Percentiles rank a stretch among this genome's conserved stretches.
Evolutionary conservation across 2,888 invertebrate genomes (phyloP).

Genomic region (Tenthredo livida): DNA sequence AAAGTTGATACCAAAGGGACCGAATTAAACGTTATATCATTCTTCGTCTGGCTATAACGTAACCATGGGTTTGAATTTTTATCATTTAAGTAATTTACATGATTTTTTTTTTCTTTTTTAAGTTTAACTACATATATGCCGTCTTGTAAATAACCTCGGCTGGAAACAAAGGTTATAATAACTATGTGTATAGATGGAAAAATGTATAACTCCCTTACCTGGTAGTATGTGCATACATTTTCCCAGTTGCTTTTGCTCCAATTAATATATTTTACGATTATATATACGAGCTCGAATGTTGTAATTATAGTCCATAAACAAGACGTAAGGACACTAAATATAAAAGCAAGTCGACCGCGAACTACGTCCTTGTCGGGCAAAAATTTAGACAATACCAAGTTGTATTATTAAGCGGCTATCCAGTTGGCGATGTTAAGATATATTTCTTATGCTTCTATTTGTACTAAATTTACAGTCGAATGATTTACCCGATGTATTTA

Average conservation of each 20-base stretch:
- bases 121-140: no score
- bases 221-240: no score
- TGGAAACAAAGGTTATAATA: constrained; percentile 11
- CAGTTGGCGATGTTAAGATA: not conserved
- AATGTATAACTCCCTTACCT: not conserved
- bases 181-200: not conserved
- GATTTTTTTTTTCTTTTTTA: no score
- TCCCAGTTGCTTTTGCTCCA: constrained; percentile 32
- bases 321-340: constrained; percentile 22
- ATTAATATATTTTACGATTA: constrained; percentile 45
- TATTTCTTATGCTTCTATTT: not conserved
- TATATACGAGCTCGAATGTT: not conserved
- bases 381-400: constrained; percentile 13
- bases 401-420: not conserved
- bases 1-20: not conserved
- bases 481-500: not conserved
- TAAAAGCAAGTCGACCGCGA: constrained; percentile 14
- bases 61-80: not conserved
- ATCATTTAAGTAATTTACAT: not conserved
- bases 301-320: constrained; percentile 43
- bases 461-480: not conserved
- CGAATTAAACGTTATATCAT: not conserved
- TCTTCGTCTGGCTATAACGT: not conserved
- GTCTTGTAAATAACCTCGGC: not conserved
- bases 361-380: constrained; percentile 9